Evolutionary conservation across 1,140 invertebrate genomes (phyloP).

Genomic region (Euwallacea similis): DNA sequence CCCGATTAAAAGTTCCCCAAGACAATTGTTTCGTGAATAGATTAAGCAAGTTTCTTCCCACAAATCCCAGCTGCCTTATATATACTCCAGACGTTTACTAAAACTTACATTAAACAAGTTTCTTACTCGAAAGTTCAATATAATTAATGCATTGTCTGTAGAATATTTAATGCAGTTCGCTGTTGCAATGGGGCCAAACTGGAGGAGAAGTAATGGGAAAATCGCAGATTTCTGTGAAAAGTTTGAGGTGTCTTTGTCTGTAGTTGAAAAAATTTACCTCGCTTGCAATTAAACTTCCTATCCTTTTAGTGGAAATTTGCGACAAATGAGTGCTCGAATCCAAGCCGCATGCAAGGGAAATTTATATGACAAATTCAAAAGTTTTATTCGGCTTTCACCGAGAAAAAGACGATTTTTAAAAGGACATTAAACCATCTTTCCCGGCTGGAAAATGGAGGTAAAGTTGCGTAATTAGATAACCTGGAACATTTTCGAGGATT

Average conservation of each 20-base stretch:
- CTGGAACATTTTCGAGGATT: slow-evolving; percentile 15
- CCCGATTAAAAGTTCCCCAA: background rate
- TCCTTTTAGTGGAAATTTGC: too few species aligned
- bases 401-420: slow-evolving; percentile 20
- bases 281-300: too few species aligned
- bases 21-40: slow-evolving; percentile 1
- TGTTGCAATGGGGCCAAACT: background rate
- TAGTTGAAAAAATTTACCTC: background rate
- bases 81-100: slow-evolving; percentile 8
- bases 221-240: background rate
- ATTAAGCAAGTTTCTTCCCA: slow-evolving; percentile 9
- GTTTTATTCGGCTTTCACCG: slow-evolving; percentile 9
- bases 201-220: background rate
- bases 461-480: slow-evolving; percentile 25
- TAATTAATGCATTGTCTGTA: slow-evolving; percentile 11
- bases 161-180: slow-evolving; percentile 9
- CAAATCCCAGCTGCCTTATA: slow-evolving; percentile 11
- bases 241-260: background rate
- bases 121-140: slow-evolving; percentile 9
- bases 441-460: slow-evolving; percentile 2
- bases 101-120: slow-evolving; percentile 15
- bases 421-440: slow-evolving; percentile 18
- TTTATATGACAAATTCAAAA: slow-evolving; percentile 26
- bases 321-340: background rate
- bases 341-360: slow-evolving; percentile 8